Evolutionary conservation across 1,140 invertebrate species (phyloP), one percentile per base, ranked within the genome.

Genomic region (Achatina immaculata): DNA sequence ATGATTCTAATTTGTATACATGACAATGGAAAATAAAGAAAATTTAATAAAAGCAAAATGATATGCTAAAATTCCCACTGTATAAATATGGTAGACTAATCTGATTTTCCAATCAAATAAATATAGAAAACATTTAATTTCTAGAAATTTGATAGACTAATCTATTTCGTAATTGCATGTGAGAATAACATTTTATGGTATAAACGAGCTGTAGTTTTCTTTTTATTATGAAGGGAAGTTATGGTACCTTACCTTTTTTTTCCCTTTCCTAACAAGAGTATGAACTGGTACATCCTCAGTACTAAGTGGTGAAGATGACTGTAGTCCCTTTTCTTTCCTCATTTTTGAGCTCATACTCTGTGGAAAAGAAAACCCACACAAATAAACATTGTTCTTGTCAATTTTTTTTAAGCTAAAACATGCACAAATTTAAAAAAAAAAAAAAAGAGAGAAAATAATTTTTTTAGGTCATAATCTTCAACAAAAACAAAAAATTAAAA

Each of bases 261-360:
- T 81, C 72, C 85, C 82, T 58, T 90, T 90, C 81, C 89, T 90
- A 7, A 90, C 84, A 85, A 90, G 90, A 24, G 90, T 89, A 85
- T 90, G 89, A 0, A 90, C 86, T 73, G 89, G 89, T 72, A 87
- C 86, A 81, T 91, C 90, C 68, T 90, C 88, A 38, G 90, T 87
- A 84, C 90, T 90, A 28, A 90, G 87, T 28, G 90, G 90, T 51
- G 89, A 90, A 42, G 87, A 87, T 38, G 87, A 80, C n/a, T 85
- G 81, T 21, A 88, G 77, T 28, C 85, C 86, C 55, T 84, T 87
- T 62, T 86, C 86, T 36, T 82, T 83, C 16, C 85, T 85, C 87
- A 89, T 88, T 36, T n/a, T 58, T 80, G 14, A 24, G 4, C n/a
- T 28, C 42, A 45, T 34, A 16, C n/a, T n/a, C 76, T 78, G 51